Conservation (phyloP, 1,140 invertebrate species). For the Protaetia brevitarsis region DNA sequence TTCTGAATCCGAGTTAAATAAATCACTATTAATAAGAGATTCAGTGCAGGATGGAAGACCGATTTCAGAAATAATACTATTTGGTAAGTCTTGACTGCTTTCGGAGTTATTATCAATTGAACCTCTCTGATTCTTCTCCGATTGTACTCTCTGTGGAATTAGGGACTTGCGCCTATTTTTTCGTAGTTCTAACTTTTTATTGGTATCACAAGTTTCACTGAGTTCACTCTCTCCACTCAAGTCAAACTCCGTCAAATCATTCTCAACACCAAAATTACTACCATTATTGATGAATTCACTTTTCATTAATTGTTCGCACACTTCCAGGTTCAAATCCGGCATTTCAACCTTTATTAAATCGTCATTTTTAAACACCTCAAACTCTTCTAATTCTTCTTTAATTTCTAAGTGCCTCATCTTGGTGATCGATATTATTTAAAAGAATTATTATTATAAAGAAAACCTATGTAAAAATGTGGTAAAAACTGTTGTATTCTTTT, state of each 20-base stretch:
- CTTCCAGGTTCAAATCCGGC: conserved; percentile 18
- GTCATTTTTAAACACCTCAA: neutral
- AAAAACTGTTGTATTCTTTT: too few relatives aligned
- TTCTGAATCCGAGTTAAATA: conserved; percentile 25
- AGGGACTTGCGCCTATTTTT: conserved; percentile 29
- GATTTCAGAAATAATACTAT: conserved; percentile 23
- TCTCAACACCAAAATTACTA: neutral
- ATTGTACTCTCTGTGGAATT: conserved; percentile 28
- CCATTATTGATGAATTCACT: conserved; percentile 18
- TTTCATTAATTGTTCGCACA: conserved; percentile 27
- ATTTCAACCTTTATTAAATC: conserved; percentile 21
- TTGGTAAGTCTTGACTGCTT: conserved; percentile 21
- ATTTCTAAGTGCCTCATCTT: conserved; percentile 30
- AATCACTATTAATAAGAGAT: conserved; percentile 17
- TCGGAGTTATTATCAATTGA: conserved; percentile 26
- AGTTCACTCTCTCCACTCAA: conserved; percentile 14
- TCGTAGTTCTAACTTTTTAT: neutral
- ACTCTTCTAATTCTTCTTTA: conserved; percentile 22
- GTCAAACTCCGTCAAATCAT: neutral
- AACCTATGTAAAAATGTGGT: neutral
- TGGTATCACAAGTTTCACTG: neutral
- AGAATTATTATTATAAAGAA: neutral
- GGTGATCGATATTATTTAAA: neutral
- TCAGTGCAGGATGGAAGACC: neutral
- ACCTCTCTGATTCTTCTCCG: conserved; percentile 27